These are phyloP conservation scores for Opisthocomus hoazin DNA, from an alignment of 2,113 vertebrate genomes.

Conservation along the genomic window DNA sequence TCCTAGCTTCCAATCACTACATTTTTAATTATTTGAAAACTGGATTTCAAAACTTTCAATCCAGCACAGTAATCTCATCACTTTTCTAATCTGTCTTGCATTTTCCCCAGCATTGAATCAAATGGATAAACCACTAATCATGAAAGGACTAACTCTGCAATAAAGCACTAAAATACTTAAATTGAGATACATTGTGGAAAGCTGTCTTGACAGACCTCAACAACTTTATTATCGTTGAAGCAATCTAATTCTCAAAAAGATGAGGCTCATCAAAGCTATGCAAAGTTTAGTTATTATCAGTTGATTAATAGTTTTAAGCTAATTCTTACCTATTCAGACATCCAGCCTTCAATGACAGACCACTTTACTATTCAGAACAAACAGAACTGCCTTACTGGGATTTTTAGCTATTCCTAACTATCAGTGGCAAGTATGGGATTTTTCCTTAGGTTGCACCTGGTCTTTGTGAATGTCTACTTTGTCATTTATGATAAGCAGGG, in stretches of 20 bases:
- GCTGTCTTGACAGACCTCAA: neutral
- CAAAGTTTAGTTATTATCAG: constrained; percentile 7
- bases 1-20: neutral
- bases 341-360: neutral
- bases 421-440: neutral
- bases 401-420: neutral
- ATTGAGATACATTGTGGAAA: constrained; percentile 13
- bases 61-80: constrained; percentile 10
- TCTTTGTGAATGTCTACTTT: neutral
- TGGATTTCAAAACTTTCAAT: constrained; percentile 21
- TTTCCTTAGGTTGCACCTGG: neutral
- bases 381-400: neutral
- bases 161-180: constrained; percentile 1
- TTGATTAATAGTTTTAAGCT: constrained; percentile 20
- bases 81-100: neutral
- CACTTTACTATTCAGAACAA: neutral
- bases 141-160: neutral
- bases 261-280: neutral
- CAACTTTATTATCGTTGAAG: neutral
- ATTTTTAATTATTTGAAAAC: constrained; percentile 6
- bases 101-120: neutral
- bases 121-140: neutral
- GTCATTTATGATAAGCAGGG: neutral
- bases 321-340: neutral
- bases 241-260: constrained; percentile 35